phyloP scores from a whole-genome alignment of 2,888 invertebrate genomes.

The Glyphotaelius pellucidus region DNA sequence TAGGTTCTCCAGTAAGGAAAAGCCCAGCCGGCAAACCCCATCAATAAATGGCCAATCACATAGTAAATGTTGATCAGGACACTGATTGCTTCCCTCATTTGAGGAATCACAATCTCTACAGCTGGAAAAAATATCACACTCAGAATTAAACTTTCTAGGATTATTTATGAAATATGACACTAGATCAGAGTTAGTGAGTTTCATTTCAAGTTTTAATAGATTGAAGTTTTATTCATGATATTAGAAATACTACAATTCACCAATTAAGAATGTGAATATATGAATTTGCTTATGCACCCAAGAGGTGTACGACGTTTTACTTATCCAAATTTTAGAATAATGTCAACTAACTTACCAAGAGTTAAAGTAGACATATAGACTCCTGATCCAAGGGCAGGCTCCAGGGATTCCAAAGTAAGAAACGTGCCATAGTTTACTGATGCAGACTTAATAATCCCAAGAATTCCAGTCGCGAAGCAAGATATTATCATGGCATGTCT shows the following conservation, averaged over 20 bases:
- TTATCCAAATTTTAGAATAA: not conserved
- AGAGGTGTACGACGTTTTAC: too few relatives aligned
- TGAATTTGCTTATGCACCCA: too few relatives aligned
- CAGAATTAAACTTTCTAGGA: not conserved
- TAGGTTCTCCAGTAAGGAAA: conserved; percentile 82
- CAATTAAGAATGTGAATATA: not conserved
- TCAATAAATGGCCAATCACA: conserved; percentile 80
- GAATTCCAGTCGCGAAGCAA: conserved; percentile 80
- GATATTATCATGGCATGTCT: conserved; percentile 80
- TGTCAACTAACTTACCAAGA: conserved; percentile 75
- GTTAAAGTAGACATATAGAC: conserved; percentile 86
- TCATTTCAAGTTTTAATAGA: not conserved
- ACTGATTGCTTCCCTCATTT: conserved; percentile 55
- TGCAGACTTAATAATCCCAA: conserved; percentile 83
- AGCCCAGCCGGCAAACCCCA: conserved; percentile 81
- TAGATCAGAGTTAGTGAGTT: not conserved
- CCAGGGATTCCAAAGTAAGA: conserved; percentile 83
- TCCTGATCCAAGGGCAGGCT: conserved; percentile 83
- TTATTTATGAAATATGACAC: not conserved
- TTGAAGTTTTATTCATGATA: not conserved
- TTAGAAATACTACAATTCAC: not conserved
- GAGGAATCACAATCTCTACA: conserved; percentile 58
- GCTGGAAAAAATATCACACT: conserved; percentile 48
- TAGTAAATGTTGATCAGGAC: conserved; percentile 56
- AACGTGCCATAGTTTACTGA: conserved; percentile 84